Percentiles rank a stretch among this genome's conserved stretches.
Evolutionary conservation across 1,140 invertebrate genomes (phyloP).

Genomic region (Coelopa frigida): DNA sequence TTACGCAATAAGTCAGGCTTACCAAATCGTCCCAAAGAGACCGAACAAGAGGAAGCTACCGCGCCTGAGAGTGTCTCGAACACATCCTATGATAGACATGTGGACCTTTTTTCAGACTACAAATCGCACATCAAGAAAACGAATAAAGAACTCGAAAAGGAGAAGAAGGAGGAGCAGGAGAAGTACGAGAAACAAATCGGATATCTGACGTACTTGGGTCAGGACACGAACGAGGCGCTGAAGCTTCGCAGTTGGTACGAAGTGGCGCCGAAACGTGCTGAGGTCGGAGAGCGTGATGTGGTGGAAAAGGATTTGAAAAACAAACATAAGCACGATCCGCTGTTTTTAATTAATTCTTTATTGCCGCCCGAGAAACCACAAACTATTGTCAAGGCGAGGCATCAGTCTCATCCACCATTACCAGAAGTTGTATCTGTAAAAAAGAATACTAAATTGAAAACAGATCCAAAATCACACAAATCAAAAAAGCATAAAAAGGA

Average conservation of each 20-base stretch:
- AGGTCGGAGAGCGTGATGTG: slow-evolving; percentile 35
- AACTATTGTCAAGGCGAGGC: not conserved
- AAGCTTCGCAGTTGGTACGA: slow-evolving; percentile 79
- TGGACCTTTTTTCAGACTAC: slow-evolving; percentile 87
- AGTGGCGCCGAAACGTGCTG: slow-evolving; percentile 49
- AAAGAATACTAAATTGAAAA: too few species aligned
- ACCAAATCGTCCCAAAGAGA: too few species aligned
- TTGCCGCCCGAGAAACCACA: slow-evolving; percentile 21
- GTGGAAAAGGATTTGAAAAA: slow-evolving; percentile 54
- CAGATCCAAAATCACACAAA: slow-evolving; percentile 27
- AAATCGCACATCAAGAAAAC: slow-evolving; percentile 62
- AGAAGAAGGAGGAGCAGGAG: slow-evolving; percentile 87
- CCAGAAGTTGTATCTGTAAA: slow-evolving; percentile 7
- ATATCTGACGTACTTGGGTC: slow-evolving; percentile 90
- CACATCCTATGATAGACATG: slow-evolving; percentile 49
- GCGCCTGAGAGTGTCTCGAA: too few species aligned
- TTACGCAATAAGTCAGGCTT: slow-evolving; percentile 60
- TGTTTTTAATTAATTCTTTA: slow-evolving; percentile 49
- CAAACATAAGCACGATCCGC: slow-evolving; percentile 65
- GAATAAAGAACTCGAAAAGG: slow-evolving; percentile 86
- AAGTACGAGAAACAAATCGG: slow-evolving; percentile 98
- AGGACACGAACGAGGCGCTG: slow-evolving; percentile 81
- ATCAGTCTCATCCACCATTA: slow-evolving; percentile 7
- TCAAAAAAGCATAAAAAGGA: slow-evolving; percentile 24
- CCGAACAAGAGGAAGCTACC: not conserved